A percentile compares a stretch with the other conserved stretches of the same genome.
These are phyloP conservation scores for Megalonaias nervosa DNA, from an alignment of 1,140 invertebrate genomes.

Conservation along the genomic window DNA sequence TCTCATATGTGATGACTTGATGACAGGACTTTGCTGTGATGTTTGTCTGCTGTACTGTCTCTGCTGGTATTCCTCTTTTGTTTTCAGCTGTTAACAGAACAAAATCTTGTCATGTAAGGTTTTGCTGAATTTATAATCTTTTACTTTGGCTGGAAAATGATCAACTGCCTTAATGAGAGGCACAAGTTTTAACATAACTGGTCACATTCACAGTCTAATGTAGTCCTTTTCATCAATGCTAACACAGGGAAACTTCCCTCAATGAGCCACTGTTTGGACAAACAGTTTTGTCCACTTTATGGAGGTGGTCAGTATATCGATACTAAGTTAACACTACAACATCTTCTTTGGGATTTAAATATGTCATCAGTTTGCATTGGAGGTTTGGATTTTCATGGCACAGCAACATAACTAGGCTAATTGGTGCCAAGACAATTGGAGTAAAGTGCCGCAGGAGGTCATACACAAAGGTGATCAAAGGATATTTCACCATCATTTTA, in stretches of 20 bases:
- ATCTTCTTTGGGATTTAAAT: too few relatives aligned
- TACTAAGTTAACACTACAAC: too few relatives aligned
- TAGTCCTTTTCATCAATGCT: neutral
- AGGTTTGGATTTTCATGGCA: too few relatives aligned
- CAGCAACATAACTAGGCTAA: too few relatives aligned
- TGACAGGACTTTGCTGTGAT: conserved; percentile 20
- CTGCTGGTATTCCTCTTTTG: conserved; percentile 28
- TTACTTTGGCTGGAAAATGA: neutral
- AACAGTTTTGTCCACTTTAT: neutral
- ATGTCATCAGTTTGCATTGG: too few relatives aligned
- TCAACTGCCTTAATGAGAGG: neutral
- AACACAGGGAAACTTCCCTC: neutral
- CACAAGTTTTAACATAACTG: neutral
- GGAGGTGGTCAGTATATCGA: neutral
- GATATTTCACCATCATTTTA: too few relatives aligned
- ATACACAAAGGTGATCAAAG: too few relatives aligned
- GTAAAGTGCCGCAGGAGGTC: too few relatives aligned
- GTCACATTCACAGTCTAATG: neutral
- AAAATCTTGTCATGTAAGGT: neutral
- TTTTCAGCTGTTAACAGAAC: conserved; percentile 7
- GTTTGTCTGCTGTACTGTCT: conserved; percentile 13
- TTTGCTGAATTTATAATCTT: neutral
- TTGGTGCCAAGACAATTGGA: too few relatives aligned
- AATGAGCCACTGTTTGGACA: neutral
- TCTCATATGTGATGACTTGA: conserved; percentile 25